Evolutionary conservation across 2,888 invertebrate genomes (phyloP), one percentile per base, ranked within the genome.

Genomic region (Tryphoninae sp.): DNA sequence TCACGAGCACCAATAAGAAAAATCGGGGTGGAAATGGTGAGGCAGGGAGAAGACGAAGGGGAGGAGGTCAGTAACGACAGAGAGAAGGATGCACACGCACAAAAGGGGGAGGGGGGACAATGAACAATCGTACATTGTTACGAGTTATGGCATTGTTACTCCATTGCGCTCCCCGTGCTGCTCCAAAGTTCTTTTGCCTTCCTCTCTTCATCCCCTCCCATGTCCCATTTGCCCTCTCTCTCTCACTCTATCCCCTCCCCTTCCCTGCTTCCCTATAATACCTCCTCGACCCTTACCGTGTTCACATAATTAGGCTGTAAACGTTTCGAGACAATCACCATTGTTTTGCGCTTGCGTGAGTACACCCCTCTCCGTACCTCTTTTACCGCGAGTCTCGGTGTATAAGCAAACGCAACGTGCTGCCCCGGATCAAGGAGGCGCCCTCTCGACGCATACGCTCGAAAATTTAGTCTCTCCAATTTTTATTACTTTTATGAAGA

Each of bases 271-370:
- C 77, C 69, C 77, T 64, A 62, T 71, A 77, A 77, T 77, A 69
- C 69, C 33, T 33, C 87, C 87, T 86, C 89, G 89, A 88, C 87
- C 87, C 82, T 82, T 82, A 71, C 73, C 89, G 88, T 91, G 91
- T 92, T 92, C 92, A 92, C 92, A 92, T 92, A 92, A 92, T 92
- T 92, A 92, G 92, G 90, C 92, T 91, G 91, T 92, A 92, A 92
- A 92, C 91, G 92, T 90, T 92, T 89, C 89, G 87, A 91, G 91
- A 92, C 92, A 91, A 92, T 92, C 91, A 90, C 92, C 88, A 92
- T 92, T 92, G 92, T 92, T 89, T 91, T 87, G 62, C 16, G 84
- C 84, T 84, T 84, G 73, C 81, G 49, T 81, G 81, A 84, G 71
- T 33, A 51, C 71, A 55, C 80, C 69, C 77, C 61, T 69, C 49